Conservation (phyloP, 1,140 invertebrate species). For the Neuroterus valhalla region DNA sequence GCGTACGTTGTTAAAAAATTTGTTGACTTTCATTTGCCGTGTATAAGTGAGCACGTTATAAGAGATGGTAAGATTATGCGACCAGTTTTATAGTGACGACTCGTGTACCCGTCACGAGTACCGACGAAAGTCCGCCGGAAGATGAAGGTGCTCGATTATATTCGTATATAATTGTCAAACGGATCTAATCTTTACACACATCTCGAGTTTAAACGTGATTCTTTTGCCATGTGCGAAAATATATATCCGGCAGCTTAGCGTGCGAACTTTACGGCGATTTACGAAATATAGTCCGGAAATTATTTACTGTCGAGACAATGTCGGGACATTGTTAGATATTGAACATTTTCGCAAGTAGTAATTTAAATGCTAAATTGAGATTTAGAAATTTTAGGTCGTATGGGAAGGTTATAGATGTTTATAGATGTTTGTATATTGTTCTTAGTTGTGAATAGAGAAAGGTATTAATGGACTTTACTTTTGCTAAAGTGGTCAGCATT, state of each 20-base stretch:
- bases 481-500: neutral
- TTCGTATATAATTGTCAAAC: slow-evolving; percentile 49
- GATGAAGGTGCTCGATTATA: slow-evolving; percentile 43
- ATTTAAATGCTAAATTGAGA: too few species aligned
- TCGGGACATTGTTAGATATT: too few species aligned
- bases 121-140: slow-evolving; percentile 48
- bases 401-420: too few species aligned
- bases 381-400: too few species aligned
- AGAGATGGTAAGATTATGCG: slow-evolving; percentile 54
- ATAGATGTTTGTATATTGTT: neutral
- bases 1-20: slow-evolving; percentile 49
- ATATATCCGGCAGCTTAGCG: slow-evolving; percentile 28
- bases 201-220: slow-evolving; percentile 32
- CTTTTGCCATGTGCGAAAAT: slow-evolving; percentile 36
- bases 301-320: too few species aligned
- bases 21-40: slow-evolving; percentile 35
- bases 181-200: slow-evolving; percentile 39
- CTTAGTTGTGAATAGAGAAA: neutral
- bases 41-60: slow-evolving; percentile 44
- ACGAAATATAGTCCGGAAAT: too few species aligned
- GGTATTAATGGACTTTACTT: too few species aligned
- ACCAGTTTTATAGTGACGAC: slow-evolving; percentile 52
- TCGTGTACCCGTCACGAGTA: slow-evolving; percentile 48
- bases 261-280: neutral
- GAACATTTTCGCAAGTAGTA: too few species aligned